These are phyloP conservation scores for Venustaconcha ellipsiformis DNA, from an alignment of 1,140 invertebrate species.

Conservation along the genomic window DNA sequence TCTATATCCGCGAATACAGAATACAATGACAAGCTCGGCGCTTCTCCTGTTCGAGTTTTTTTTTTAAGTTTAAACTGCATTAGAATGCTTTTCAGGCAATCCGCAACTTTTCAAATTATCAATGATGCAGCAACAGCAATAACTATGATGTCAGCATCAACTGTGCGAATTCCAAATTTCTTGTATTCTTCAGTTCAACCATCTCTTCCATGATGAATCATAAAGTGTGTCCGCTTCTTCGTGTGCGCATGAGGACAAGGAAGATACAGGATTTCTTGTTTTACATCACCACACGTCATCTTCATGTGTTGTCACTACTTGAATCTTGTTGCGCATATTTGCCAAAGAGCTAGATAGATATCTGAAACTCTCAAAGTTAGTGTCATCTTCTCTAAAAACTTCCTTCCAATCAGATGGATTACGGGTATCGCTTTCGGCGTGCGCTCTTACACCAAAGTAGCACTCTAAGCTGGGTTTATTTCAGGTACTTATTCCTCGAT, in stretches of 20 bases:
- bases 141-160: slow-evolving; percentile 25
- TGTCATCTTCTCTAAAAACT: slow-evolving; percentile 9
- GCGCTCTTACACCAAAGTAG: neutral
- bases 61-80: neutral
- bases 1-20: slow-evolving; percentile 13
- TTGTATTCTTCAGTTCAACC: neutral
- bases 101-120: neutral
- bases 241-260: slow-evolving; percentile 4
- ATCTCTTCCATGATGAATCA: slow-evolving; percentile 3
- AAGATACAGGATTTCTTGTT: neutral
- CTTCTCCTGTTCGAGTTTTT: neutral
- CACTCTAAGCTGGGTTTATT: slow-evolving; percentile 4
- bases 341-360: slow-evolving; percentile 4
- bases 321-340: neutral
- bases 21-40: neutral
- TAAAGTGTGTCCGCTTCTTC: slow-evolving; percentile 14
- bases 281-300: neutral
- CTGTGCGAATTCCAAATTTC: slow-evolving; percentile 7
- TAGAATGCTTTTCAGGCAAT: slow-evolving; percentile 13
- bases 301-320: neutral
- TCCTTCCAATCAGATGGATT: slow-evolving; percentile 19
- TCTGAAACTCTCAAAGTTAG: slow-evolving; percentile 24
- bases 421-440: neutral
- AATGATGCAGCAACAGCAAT: neutral
- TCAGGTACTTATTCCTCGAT: slow-evolving; percentile 19